Evolutionary conservation across 2,797 vertebrate species (phyloP).

Genomic region (Propithecus perrieri): DNA sequence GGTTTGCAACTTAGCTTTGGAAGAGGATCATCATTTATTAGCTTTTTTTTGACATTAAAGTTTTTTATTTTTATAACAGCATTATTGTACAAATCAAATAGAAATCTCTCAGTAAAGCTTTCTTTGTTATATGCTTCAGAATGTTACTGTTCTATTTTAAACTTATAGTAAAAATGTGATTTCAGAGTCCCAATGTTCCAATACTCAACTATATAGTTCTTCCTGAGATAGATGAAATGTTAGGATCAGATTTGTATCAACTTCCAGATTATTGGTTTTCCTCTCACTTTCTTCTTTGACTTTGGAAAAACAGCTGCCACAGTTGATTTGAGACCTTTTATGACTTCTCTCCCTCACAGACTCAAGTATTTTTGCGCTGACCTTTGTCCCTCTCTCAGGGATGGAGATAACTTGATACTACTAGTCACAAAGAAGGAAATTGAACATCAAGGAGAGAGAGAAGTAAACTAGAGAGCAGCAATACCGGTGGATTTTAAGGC

Average conservation of each 20-base stretch:
- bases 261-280: slow-evolving; percentile 25
- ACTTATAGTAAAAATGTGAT: background rate
- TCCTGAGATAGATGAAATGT: background rate
- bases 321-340: slow-evolving; percentile 54
- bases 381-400: slow-evolving; percentile 56
- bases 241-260: slow-evolving; percentile 33
- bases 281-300: slow-evolving; percentile 53
- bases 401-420: slow-evolving; percentile 26
- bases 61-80: background rate
- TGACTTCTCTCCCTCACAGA: slow-evolving; percentile 22
- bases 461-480: slow-evolving; percentile 50
- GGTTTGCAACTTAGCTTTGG: slow-evolving; percentile 42
- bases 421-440: slow-evolving; percentile 29
- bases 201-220: background rate
- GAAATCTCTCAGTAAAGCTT: background rate
- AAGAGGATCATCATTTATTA: background rate
- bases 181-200: slow-evolving; percentile 5
- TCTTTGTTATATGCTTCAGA: background rate
- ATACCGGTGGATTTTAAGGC: slow-evolving; percentile 54
- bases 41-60: background rate
- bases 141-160: slow-evolving; percentile 36
- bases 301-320: slow-evolving; percentile 49
- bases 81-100: background rate
- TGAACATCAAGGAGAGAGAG: slow-evolving; percentile 53
- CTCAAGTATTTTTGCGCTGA: slow-evolving; percentile 17